Conservation (phyloP, 1,140 invertebrate species). For the Formica selysi region DNA sequence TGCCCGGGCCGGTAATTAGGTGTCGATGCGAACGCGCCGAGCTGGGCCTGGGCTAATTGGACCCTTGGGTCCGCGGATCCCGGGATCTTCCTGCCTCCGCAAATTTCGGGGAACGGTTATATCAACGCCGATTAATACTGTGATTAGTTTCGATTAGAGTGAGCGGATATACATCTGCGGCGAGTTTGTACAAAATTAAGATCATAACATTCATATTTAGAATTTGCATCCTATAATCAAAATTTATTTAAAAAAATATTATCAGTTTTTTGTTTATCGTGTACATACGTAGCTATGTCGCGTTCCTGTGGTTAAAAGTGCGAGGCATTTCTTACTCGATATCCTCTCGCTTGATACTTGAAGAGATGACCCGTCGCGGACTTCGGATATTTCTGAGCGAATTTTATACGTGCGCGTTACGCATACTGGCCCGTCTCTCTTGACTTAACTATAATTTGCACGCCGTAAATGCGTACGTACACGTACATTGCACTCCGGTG, state of each 20-base stretch:
- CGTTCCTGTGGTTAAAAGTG: not conserved
- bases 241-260: not conserved
- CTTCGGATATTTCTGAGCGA: slow-evolving; percentile 48
- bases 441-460: slow-evolving; percentile 61
- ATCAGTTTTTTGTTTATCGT: not conserved
- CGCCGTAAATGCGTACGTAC: slow-evolving; percentile 68
- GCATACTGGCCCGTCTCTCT: slow-evolving; percentile 22
- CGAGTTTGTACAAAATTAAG: not conserved
- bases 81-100: slow-evolving; percentile 4
- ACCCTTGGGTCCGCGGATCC: slow-evolving; percentile 27
- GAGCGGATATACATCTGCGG: not conserved
- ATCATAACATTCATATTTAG: slow-evolving; percentile 1
- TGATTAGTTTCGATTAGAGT: not conserved
- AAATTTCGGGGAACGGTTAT: slow-evolving; percentile 22
- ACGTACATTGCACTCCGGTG: slow-evolving; percentile 23
- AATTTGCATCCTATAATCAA: not conserved
- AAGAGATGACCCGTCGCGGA: slow-evolving; percentile 13
- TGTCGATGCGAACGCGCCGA: slow-evolving; percentile 65
- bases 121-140: slow-evolving; percentile 31
- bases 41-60: slow-evolving; percentile 57
- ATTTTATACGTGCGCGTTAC: not conserved
- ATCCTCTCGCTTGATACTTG: not conserved
- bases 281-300: too few relatives aligned
- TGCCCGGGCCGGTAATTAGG: slow-evolving; percentile 57
- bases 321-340: slow-evolving; percentile 3